Conservation (phyloP, 2,113 vertebrate species). For the Lanius ludovicianus region DNA sequence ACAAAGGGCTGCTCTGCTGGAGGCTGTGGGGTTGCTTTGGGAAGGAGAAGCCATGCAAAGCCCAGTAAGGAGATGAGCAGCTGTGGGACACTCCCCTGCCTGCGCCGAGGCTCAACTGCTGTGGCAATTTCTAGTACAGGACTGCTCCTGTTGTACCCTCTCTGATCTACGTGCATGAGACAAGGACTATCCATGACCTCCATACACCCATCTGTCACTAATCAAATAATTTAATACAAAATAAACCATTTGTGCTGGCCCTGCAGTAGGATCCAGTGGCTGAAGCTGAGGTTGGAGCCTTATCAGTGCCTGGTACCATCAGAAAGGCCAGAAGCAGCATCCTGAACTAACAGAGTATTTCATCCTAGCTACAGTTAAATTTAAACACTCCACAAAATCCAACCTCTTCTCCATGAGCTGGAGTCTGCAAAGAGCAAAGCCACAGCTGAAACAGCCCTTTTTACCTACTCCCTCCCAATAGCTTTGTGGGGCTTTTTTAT, state of each 20-base stretch:
- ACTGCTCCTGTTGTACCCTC: neutral
- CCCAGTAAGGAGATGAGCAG: accelerated
- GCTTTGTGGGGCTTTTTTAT: neutral
- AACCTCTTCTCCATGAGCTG: neutral
- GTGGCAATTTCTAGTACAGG: too few relatives aligned
- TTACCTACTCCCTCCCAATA: neutral
- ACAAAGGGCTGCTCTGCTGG: neutral
- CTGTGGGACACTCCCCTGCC: neutral
- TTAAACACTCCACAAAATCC: neutral
- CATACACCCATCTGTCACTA: neutral
- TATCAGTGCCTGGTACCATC: neutral
- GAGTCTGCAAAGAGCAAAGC: neutral
- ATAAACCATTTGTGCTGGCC: neutral
- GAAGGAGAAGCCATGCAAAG: neutral
- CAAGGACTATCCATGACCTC: accelerated
- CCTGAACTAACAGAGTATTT: neutral
- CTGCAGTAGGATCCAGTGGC: neutral
- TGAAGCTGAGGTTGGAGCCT: neutral
- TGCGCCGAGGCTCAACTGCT: accelerated
- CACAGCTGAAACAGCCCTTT: neutral
- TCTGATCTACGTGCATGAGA: accelerated
- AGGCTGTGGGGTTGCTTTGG: accelerated
- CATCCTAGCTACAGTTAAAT: neutral
- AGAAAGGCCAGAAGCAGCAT: neutral
- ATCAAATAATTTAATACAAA: neutral